These are phyloP conservation scores for Carterocephalus palaemon DNA, from an alignment of 2,888 invertebrate genomes.

Conservation along the genomic window DNA sequence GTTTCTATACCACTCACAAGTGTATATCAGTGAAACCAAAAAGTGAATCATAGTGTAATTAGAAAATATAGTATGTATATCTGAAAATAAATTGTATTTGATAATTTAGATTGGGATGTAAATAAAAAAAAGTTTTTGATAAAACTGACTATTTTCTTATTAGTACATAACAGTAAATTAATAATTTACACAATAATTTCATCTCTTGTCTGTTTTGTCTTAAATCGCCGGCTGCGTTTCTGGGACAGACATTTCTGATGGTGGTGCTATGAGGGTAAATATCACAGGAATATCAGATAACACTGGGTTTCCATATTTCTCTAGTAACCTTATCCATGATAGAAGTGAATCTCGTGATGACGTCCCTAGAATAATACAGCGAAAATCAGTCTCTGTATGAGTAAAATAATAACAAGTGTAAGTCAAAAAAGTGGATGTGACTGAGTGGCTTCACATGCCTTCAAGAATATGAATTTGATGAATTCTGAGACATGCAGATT, in stretches of 20 bases:
- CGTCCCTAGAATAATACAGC: too few relatives aligned
- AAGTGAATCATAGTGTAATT: not conserved
- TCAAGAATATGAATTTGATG: not conserved
- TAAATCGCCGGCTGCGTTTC: slow-evolving; percentile 51
- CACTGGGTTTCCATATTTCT: slow-evolving; percentile 85
- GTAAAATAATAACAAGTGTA: slow-evolving; percentile 31
- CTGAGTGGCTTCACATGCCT: too few relatives aligned
- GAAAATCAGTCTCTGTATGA: too few relatives aligned
- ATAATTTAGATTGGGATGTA: too few relatives aligned
- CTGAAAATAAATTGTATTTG: slow-evolving; percentile 26
- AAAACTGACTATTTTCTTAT: slow-evolving; percentile 16
- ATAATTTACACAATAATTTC: not conserved
- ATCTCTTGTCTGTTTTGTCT: slow-evolving; percentile 31
- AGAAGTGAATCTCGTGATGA: slow-evolving; percentile 93
- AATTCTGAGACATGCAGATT: not conserved
- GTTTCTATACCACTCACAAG: too few relatives aligned
- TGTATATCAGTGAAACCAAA: too few relatives aligned
- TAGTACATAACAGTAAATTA: slow-evolving; percentile 12
- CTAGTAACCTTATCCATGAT: slow-evolving; percentile 93
- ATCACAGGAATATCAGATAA: slow-evolving; percentile 88
- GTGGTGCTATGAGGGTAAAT: slow-evolving; percentile 86
- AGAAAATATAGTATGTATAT: not conserved
- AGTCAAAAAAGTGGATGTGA: not conserved
- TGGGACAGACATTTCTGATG: slow-evolving; percentile 59
- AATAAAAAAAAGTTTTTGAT: slow-evolving; percentile 8